Evolutionary conservation across 2,888 invertebrate species (phyloP).

Genomic region (Parascotia fuliginaria): DNA sequence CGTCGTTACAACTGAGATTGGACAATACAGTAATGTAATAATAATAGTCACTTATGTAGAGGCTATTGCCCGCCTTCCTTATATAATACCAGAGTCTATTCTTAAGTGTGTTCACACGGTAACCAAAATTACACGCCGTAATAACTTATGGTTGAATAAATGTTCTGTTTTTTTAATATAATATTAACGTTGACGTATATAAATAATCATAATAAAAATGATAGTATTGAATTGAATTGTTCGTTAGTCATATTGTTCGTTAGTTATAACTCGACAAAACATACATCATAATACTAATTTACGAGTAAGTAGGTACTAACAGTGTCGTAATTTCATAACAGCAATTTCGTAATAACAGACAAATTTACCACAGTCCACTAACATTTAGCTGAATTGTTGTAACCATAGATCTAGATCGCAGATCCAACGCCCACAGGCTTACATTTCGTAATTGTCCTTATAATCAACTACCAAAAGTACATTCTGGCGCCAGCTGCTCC

Average conservation of each 20-base stretch:
- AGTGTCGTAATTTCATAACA: conserved; percentile 30
- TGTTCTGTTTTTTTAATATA: not conserved
- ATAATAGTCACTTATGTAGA: not conserved
- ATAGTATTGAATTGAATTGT: no score
- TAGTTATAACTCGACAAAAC: not conserved
- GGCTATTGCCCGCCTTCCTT: conserved; percentile 1
- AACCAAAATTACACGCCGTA: conserved; percentile 1
- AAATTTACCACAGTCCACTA: conserved; percentile 42
- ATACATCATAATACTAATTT: conserved; percentile 32
- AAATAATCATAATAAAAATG: no score
- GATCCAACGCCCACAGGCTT: conserved; percentile 55
- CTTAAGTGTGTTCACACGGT: conserved; percentile 6
- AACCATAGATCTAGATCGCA: conserved; percentile 52
- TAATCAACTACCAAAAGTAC: conserved; percentile 54
- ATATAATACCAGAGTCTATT: conserved; percentile 5
- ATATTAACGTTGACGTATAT: not conserved
- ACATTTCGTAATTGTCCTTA: conserved; percentile 53
- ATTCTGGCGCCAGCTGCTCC: conserved; percentile 51
- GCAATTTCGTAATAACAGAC: conserved; percentile 43
- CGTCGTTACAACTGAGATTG: not conserved
- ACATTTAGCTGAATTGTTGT: conserved; percentile 48
- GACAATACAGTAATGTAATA: not conserved
- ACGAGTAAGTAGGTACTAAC: no score
- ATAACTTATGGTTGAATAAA: conserved; percentile 4
- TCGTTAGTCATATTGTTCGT: no score